phyloP scores from a whole-genome alignment of 2,113 vertebrate genomes.

The Geothlypis trichas region DNA sequence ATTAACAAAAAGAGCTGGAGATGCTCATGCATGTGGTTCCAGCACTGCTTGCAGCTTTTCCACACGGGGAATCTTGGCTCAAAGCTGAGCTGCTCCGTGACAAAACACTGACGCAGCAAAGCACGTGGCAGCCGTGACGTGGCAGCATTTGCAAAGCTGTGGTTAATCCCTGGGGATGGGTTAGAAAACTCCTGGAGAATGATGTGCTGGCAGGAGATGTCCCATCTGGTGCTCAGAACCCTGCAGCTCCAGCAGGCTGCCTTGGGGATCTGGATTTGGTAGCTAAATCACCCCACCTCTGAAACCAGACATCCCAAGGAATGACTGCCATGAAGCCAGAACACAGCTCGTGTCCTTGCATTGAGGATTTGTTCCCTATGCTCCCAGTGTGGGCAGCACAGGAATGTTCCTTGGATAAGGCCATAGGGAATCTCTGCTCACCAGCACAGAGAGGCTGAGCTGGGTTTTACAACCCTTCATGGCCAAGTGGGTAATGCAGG shows the following conservation, averaged over 20 bases:
- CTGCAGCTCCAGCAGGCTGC: background rate
- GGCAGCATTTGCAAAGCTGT: background rate
- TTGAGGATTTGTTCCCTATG: background rate
- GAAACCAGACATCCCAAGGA: background rate
- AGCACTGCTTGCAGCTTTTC: background rate
- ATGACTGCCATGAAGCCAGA: background rate
- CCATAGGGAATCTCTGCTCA: background rate
- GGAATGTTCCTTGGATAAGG: background rate
- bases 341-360: accelerated
- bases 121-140: accelerated
- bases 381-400: background rate
- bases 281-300: background rate
- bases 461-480: background rate
- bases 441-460: background rate
- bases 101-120: background rate
- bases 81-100: background rate
- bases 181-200: background rate
- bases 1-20: background rate
- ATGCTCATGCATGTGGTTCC: accelerated
- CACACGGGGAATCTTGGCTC: background rate
- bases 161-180: background rate
- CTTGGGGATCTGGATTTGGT: background rate
- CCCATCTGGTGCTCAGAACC: background rate
- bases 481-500: background rate
- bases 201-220: background rate